Conservation (phyloP, 2,888 invertebrate species). For the Mactromeris polynyma region DNA sequence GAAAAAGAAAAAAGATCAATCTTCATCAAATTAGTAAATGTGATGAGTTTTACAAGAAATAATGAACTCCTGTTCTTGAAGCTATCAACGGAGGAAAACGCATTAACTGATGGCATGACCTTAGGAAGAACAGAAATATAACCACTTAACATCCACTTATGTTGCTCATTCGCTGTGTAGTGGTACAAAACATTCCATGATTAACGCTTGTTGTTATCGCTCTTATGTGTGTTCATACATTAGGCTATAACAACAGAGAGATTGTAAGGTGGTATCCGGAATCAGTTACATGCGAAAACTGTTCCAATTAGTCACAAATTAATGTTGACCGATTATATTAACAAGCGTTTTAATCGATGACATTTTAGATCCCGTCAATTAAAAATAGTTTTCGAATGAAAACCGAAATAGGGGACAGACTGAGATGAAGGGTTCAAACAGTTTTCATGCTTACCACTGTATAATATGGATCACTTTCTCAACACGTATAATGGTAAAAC, state of each 20-base stretch:
- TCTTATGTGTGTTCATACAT: neutral
- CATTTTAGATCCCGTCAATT: too few relatives aligned
- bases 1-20: neutral
- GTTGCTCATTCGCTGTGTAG: neutral
- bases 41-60: slow-evolving; percentile 6
- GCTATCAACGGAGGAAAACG: neutral
- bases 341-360: too few relatives aligned
- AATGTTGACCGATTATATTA: too few relatives aligned
- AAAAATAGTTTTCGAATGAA: too few relatives aligned
- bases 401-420: too few relatives aligned
- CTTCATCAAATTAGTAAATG: neutral
- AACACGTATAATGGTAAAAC: too few relatives aligned
- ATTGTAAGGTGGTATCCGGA: neutral
- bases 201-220: neutral
- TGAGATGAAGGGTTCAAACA: too few relatives aligned
- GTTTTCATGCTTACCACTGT: too few relatives aligned
- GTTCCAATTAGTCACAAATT: too few relatives aligned
- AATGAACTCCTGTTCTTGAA: slow-evolving; percentile 1
- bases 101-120: slow-evolving; percentile 2
- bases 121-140: neutral
- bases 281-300: neutral
- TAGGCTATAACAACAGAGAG: neutral
- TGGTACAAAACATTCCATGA: neutral
- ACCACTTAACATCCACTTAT: slow-evolving; percentile 11
- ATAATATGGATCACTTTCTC: too few relatives aligned